phyloP scores from a whole-genome alignment of 2,113 vertebrate genomes.

The Budorcas taxicolor region DNA sequence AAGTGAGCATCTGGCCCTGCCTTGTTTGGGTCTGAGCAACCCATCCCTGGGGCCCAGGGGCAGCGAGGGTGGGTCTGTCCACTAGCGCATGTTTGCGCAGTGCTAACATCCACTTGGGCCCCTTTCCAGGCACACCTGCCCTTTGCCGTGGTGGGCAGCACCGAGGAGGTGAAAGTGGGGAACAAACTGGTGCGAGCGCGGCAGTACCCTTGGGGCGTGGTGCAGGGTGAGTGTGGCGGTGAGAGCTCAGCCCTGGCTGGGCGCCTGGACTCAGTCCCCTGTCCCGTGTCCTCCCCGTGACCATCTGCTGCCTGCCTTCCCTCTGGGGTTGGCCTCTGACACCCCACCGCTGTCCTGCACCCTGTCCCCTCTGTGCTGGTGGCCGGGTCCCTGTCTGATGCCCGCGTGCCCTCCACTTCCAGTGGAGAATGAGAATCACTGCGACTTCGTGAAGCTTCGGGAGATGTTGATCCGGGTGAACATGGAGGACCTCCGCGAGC shows the following conservation, averaged over 20 bases:
- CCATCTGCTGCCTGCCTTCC: rapidly evolving
- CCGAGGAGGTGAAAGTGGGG: slow-evolving; percentile 97
- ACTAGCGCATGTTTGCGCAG: neutral
- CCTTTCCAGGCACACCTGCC: slow-evolving; percentile 92
- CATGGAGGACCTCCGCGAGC: slow-evolving; percentile 98
- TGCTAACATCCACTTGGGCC: neutral
- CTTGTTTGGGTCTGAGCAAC: neutral
- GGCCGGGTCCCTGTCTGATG: neutral
- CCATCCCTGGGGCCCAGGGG: neutral
- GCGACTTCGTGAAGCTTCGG: slow-evolving; percentile 95
- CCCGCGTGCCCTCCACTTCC: neutral
- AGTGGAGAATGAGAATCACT: slow-evolving; percentile 98
- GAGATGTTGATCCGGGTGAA: slow-evolving; percentile 98
- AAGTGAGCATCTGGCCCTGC: neutral
- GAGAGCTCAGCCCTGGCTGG: neutral
- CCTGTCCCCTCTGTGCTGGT: neutral
- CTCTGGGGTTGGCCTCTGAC: neutral
- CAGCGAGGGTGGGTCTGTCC: neutral
- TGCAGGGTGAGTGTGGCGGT: slow-evolving; percentile 89
- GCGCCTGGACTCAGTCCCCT: neutral
- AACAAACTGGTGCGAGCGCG: slow-evolving; percentile 96
- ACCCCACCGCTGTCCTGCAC: neutral
- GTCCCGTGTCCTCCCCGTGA: neutral
- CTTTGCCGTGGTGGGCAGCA: slow-evolving; percentile 96
- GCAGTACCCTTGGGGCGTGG: slow-evolving; percentile 98